A percentile compares a stretch with the other conserved stretches of the same genome.
phyloP scores from a whole-genome alignment of 2,113 vertebrate genomes.

The Pyxicephalus adspersus region DNA sequence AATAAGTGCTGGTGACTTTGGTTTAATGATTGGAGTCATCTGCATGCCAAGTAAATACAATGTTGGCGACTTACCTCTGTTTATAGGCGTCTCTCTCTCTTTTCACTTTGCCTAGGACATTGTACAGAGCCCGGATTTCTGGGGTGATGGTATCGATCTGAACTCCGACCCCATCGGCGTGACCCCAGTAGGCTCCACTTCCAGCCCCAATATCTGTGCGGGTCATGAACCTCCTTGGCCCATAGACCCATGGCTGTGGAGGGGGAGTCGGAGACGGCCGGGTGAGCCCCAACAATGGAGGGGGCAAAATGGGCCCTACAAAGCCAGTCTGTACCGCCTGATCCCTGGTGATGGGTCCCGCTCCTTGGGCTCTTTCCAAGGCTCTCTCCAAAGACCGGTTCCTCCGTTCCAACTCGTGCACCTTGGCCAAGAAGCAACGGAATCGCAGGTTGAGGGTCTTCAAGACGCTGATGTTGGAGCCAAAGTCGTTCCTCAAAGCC shows the following conservation, averaged over 20 bases:
- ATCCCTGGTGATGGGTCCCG: slow-evolving; percentile 74
- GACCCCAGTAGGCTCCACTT: slow-evolving; percentile 90
- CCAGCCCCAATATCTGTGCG: slow-evolving; percentile 86
- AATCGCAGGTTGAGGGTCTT: slow-evolving; percentile 95
- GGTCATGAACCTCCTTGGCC: slow-evolving; percentile 77
- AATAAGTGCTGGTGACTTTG: too few relatives aligned
- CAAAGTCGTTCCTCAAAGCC: slow-evolving; percentile 93
- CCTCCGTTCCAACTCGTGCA: slow-evolving; percentile 91
- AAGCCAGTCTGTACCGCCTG: slow-evolving; percentile 89
- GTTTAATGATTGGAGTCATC: too few relatives aligned
- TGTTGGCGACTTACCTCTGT: slow-evolving; percentile 80
- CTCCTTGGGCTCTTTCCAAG: slow-evolving; percentile 86
- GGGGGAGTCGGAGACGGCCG: slow-evolving; percentile 60
- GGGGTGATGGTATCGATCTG: slow-evolving; percentile 98
- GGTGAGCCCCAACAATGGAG: slow-evolving; percentile 59
- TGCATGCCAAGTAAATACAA: background rate
- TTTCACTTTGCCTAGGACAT: slow-evolving; percentile 96
- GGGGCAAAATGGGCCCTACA: slow-evolving; percentile 80
- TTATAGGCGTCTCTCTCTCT: slow-evolving; percentile 95
- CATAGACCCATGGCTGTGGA: slow-evolving; percentile 57
- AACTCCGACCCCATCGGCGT: slow-evolving; percentile 94
- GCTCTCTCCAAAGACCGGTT: slow-evolving; percentile 93
- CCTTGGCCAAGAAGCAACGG: slow-evolving; percentile 94
- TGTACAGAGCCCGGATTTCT: slow-evolving; percentile 96
- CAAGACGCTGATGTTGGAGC: slow-evolving; percentile 94